Evolutionary conservation across 2,797 vertebrate genomes (phyloP), one percentile per base, ranked within the genome.

Genomic region (Myotis planiceps): DNA sequence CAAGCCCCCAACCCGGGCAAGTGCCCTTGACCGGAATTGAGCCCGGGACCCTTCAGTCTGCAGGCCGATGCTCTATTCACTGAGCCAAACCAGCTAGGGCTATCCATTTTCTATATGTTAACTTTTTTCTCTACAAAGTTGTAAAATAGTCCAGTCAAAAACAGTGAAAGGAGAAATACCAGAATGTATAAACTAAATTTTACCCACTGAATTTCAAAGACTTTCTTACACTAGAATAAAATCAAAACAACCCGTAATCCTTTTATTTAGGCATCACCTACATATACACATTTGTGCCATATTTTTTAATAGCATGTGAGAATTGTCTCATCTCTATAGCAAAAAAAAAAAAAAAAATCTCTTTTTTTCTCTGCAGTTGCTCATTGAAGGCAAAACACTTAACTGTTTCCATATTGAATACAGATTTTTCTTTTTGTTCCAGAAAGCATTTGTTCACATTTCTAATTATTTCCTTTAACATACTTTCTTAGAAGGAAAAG

Each of bases 401-500:
- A 63, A 76, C 49, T 90, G 32, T 80, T 89, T 95, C 68, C 45
- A 79, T 92, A 39, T 18, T 95, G 34, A 94, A 16, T 81, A 76
- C 29, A 76, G 27, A 76, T 71, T 89, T 92, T 72, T n/a, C 49
- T 25, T 19, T 74, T 93, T 92, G 37, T 69, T 93, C 32, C 29
- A 95, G 76, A 93, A 92, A 78, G 32, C 60, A 76, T 72, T 84
- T 88, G 32, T 53, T 92, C 63, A 69, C 75, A 72, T 78, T 92
- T 90, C 55, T 91, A 47, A 25, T 80, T 94, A 92, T 92, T 92
- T 95, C 19, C 42, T 92, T 90, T 90, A 92, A 21, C 34, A 92
- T 78, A 78, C 49, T 95, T 78, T 88, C 78, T 89, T 76, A 78
- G 37, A 90, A 90, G 42, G 58, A 60, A 93, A 90, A 85, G 6